Base-by-base conservation (phyloP, 2,888 invertebrate species). In the Calliphora vomitoria region DNA sequence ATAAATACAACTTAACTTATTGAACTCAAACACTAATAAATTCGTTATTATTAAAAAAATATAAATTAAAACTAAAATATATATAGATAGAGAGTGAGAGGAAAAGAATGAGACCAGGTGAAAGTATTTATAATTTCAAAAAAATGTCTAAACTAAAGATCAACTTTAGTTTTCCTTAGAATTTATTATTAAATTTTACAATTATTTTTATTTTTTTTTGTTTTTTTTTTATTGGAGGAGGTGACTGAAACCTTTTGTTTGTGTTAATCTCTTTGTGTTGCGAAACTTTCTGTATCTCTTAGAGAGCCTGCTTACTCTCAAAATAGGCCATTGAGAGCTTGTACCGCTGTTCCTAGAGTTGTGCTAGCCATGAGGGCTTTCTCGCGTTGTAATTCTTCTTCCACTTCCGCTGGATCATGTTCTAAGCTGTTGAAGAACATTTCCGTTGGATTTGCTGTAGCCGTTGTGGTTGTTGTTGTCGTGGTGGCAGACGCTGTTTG, bases 261-360 rank as follows among this genome's bases (percentile, higher is more conserved):
- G 35, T 68, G 6, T 66, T 11, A 38, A 41, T 60, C 20, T 41
- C 6, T 53, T 38, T 71, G 8, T 81, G 47, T 41, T 69, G 15
- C n/a, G 35, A n/a, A n/a, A n/a, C 31, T 41, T 58, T 25, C 31
- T 8, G 6, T 55, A 2, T 76, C 38, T 55, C 15, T 74, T 47
- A 5, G 50, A 69, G 18, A 35, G 13, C 8, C 0, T 5, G 10
- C 1, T 20, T 71, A 18, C 25, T 78, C 78, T 88, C 84, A 89
- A 71, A 88, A 88, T n/a, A 92, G 89, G 10, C 92, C 91, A 62
- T 91, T 92, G 0, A 92, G 88, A 4, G 92, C 92, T 58, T 91
- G 90, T 74, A 92, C 91, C 2, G 92, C 92, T 75, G 89, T 91
- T 53, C 92, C 92, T 60, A 92, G 86, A 2, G 92, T 88, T n/a